phyloP scores from a whole-genome alignment of 1,140 invertebrate genomes.

The Drosophila mauritiana region DNA sequence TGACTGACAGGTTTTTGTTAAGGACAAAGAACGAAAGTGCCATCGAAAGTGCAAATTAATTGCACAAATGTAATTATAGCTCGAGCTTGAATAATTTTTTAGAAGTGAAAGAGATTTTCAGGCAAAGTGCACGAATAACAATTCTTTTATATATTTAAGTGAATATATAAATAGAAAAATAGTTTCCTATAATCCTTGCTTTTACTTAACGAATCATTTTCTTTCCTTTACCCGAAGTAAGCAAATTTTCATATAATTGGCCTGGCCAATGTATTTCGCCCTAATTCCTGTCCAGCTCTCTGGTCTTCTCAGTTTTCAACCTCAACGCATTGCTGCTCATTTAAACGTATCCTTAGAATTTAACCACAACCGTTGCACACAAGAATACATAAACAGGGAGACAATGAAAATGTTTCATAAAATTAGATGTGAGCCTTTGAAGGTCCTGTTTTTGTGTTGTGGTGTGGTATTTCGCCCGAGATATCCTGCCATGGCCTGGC shows the following conservation, averaged over 20 bases:
- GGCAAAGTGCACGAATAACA: neutral
- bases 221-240: neutral
- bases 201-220: too few species aligned
- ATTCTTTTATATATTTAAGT: too few species aligned
- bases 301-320: constrained; percentile 31
- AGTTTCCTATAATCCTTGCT: too few species aligned
- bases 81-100: constrained; percentile 7
- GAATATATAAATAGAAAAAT: too few species aligned
- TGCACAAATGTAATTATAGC: constrained; percentile 64
- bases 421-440: constrained; percentile 61
- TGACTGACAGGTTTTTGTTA: constrained; percentile 58
- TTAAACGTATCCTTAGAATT: constrained; percentile 66
- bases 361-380: constrained; percentile 55
- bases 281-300: constrained; percentile 14
- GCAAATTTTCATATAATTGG: neutral
- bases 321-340: constrained; percentile 71
- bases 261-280: neutral
- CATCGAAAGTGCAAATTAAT: constrained; percentile 53
- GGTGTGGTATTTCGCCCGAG: constrained; percentile 1
- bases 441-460: constrained; percentile 33
- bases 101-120: neutral
- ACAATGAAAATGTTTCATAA: constrained; percentile 75
- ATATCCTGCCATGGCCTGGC: constrained; percentile 18
- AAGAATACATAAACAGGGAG: constrained; percentile 35
- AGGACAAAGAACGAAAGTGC: constrained; percentile 9